phyloP scores from a whole-genome alignment of 2,113 vertebrate species.

The Hyla sarda region DNA sequence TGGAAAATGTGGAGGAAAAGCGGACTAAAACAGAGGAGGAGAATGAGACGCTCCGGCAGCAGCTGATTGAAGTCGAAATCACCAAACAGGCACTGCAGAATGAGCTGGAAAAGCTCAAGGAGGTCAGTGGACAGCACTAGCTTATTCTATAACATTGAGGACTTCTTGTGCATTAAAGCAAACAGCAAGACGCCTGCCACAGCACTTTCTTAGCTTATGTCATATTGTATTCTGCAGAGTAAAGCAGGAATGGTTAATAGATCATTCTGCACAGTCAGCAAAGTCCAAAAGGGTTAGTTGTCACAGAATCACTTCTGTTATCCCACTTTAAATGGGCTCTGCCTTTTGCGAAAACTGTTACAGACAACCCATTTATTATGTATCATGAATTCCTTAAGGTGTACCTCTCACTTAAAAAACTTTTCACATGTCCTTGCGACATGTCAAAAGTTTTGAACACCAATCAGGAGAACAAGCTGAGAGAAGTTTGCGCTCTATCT shows the following conservation, averaged over 20 bases:
- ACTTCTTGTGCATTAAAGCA: background rate
- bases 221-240: constrained; percentile 11
- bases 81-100: constrained; percentile 95
- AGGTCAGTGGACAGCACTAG: constrained; percentile 76
- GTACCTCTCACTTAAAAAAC: too few species aligned
- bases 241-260: background rate
- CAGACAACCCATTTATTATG: too few species aligned
- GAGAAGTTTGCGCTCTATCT: too few species aligned
- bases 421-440: too few species aligned
- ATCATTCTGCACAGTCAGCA: constrained; percentile 18
- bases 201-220: background rate
- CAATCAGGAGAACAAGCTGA: too few species aligned
- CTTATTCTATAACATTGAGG: background rate
- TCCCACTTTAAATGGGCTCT: too few species aligned
- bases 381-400: too few species aligned
- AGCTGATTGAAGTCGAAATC: constrained; percentile 94
- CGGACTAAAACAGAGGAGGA: constrained; percentile 95
- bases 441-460: too few species aligned
- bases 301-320: background rate
- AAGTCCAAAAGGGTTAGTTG: background rate
- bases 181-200: background rate
- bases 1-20: constrained; percentile 98
- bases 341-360: too few species aligned
- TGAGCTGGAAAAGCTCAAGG: constrained; percentile 94
- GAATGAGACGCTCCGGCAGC: constrained; percentile 93